Evolutionary conservation across 2,113 vertebrate species (phyloP).

Genomic region (Cricetomys ansorgei): DNA sequence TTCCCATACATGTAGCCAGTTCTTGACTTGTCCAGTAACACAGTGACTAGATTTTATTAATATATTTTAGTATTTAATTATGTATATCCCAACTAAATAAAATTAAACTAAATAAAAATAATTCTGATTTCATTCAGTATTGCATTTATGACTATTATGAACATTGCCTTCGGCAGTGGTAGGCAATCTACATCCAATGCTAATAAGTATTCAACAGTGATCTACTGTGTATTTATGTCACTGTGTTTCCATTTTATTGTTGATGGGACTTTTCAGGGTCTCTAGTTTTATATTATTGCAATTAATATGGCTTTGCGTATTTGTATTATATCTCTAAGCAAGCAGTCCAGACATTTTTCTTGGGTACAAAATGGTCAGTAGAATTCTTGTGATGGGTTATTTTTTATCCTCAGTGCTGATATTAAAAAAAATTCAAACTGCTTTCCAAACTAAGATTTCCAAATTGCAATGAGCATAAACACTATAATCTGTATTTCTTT

Average conservation of each 20-base stretch:
- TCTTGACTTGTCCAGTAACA: background rate
- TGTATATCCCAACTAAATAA: background rate
- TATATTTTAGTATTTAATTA: conserved; percentile 2
- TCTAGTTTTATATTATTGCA: background rate
- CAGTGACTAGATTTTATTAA: background rate
- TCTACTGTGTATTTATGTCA: background rate
- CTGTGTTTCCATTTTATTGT: background rate
- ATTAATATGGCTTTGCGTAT: background rate
- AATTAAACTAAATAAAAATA: too few relatives aligned
- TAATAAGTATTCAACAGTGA: background rate
- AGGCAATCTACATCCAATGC: background rate
- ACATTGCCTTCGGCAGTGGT: background rate
- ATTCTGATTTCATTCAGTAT: background rate
- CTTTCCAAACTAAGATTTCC: background rate
- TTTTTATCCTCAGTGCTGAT: background rate
- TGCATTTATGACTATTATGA: background rate
- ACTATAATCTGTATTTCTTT: background rate
- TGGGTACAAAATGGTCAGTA: background rate
- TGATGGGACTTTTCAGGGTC: background rate
- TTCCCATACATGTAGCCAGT: background rate
- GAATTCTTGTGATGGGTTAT: background rate
- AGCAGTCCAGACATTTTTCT: background rate
- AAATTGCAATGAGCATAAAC: background rate
- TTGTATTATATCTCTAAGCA: background rate
- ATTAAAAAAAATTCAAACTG: background rate